Conservation (phyloP, 2,797 vertebrate genomes). For the Sorex maritimensis region DNA sequence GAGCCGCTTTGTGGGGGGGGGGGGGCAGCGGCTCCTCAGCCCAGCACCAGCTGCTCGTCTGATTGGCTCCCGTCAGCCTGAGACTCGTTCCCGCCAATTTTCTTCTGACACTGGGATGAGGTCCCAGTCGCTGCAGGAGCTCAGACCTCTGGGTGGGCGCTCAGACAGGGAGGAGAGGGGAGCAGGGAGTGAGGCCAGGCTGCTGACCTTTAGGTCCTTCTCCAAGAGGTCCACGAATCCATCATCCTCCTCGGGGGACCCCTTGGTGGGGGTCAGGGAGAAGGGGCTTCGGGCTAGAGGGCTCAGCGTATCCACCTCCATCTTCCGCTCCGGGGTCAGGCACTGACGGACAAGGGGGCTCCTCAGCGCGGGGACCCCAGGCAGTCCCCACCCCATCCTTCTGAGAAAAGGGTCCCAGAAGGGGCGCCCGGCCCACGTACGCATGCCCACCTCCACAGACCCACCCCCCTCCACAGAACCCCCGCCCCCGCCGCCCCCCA, state of each 20-base stretch:
- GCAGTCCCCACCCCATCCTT: neutral
- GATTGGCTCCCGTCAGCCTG: neutral
- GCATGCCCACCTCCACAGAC: neutral
- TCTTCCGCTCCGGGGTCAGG: conserved; percentile 80
- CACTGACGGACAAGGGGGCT: conserved; percentile 70
- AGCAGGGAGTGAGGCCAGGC: neutral
- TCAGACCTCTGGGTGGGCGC: neutral
- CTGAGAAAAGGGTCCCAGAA: neutral
- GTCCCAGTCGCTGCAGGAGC: neutral
- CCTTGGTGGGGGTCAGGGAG: conserved; percentile 88
- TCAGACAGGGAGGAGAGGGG: neutral
- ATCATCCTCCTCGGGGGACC: conserved; percentile 92
- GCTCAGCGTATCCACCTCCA: conserved; percentile 87
- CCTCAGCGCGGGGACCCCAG: neutral
- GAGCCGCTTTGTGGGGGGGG: neutral
- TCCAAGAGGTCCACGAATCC: conserved; percentile 95
- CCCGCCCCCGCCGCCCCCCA: neutral
- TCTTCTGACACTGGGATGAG: conserved; percentile 32
- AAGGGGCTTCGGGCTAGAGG: conserved; percentile 90
- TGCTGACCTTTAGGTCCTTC: conserved; percentile 90
- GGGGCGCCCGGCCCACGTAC: neutral
- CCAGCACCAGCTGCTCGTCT: neutral
- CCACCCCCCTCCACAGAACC: neutral
- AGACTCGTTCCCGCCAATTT: conserved; percentile 15
- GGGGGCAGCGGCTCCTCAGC: neutral